Conservation (phyloP, 2,888 invertebrate genomes). For the Anaspis maculata region DNA sequence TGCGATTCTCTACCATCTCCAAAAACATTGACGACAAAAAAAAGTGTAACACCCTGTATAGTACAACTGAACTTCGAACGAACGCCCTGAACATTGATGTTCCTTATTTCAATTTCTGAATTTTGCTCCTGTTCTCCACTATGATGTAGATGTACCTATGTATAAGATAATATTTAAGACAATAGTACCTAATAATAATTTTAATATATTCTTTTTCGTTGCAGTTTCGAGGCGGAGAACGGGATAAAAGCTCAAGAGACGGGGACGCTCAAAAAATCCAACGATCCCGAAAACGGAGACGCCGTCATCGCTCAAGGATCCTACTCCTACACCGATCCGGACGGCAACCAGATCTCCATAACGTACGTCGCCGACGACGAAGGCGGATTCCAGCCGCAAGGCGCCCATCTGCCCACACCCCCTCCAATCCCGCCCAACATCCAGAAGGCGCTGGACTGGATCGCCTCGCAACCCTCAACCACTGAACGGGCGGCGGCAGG, state of each 20-base stretch:
- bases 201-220: too few species aligned
- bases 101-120: too few species aligned
- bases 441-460: slow-evolving; percentile 63
- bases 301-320: slow-evolving; percentile 61
- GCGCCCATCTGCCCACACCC: slow-evolving; percentile 66
- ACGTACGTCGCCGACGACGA: slow-evolving; percentile 67
- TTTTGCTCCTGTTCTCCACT: too few species aligned
- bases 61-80: too few species aligned
- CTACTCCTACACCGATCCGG: slow-evolving; percentile 61
- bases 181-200: too few species aligned
- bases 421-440: slow-evolving; percentile 70
- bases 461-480: slow-evolving; percentile 55
- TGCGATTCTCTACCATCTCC: too few species aligned
- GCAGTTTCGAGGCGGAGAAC: slow-evolving; percentile 74
- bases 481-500: slow-evolving; percentile 31
- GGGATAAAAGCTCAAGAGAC: slow-evolving; percentile 74
- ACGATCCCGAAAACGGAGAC: slow-evolving; percentile 56
- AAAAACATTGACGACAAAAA: too few species aligned
- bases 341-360: slow-evolving; percentile 60
- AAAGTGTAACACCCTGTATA: too few species aligned
- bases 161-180: too few species aligned
- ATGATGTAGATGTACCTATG: too few species aligned
- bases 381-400: slow-evolving; percentile 51
- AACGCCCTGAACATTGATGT: too few species aligned
- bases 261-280: slow-evolving; percentile 66